phyloP scores from a whole-genome alignment of 2,797 vertebrate genomes.

The Sylvilagus floridanus region DNA sequence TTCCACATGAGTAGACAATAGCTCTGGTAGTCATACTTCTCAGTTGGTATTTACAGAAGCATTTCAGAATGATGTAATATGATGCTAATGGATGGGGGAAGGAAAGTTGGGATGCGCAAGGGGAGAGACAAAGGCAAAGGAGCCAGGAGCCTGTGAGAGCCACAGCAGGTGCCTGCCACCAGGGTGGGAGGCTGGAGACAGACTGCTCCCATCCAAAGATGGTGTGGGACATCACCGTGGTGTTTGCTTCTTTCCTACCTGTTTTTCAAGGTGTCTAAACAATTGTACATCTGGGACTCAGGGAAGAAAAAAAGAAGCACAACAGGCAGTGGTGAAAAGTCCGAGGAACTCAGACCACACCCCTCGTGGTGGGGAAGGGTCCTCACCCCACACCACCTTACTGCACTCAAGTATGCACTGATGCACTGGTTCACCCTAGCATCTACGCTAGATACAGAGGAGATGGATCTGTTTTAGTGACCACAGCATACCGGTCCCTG shows the following conservation, averaged over 20 bases:
- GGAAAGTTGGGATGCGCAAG: constrained; percentile 56
- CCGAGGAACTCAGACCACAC: not conserved
- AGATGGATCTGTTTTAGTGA: not conserved
- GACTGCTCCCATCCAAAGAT: constrained; percentile 4
- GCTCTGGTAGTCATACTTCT: constrained; percentile 54
- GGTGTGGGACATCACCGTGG: not conserved
- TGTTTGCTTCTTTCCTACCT: not conserved
- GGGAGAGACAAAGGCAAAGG: constrained; percentile 47
- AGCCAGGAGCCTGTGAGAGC: not conserved
- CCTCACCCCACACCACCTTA: not conserved
- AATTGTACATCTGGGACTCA: not conserved
- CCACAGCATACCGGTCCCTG: not conserved
- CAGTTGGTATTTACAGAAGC: constrained; percentile 69
- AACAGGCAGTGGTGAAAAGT: not conserved
- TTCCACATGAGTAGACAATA: constrained; percentile 66
- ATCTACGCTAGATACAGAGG: not conserved
- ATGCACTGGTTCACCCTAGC: not conserved
- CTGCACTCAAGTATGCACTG: not conserved
- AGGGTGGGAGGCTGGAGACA: not conserved
- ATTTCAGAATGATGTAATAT: constrained; percentile 74
- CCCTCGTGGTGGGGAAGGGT: not conserved
- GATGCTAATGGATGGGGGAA: constrained; percentile 60
- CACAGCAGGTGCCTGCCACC: not conserved
- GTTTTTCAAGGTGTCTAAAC: constrained; percentile 57
- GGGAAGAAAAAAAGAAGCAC: not conserved